Percentiles rank a stretch among this genome's conserved stretches.
phyloP scores from a whole-genome alignment of 2,888 invertebrate species.

The Sarcophaga subvicina region DNA sequence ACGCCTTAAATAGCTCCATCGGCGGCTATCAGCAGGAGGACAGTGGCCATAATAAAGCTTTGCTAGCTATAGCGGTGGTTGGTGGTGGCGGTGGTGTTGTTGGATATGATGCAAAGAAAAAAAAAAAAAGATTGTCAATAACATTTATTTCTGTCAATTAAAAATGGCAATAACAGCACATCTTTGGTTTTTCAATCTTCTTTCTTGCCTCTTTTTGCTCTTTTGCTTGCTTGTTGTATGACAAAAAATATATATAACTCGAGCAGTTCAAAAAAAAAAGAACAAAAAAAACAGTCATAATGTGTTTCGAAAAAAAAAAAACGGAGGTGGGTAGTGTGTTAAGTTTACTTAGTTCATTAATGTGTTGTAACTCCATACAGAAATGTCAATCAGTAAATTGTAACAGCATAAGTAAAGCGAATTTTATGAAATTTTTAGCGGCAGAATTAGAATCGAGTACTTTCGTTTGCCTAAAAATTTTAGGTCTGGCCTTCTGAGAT shows the following conservation, averaged over 20 bases:
- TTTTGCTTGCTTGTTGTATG: constrained; percentile 22
- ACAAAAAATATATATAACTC: constrained; percentile 43
- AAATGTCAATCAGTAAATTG: too few species aligned
- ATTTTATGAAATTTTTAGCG: too few species aligned
- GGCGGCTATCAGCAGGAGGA: constrained; percentile 11
- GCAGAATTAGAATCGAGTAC: too few species aligned
- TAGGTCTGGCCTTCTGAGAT: too few species aligned
- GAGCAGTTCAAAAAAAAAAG: constrained; percentile 33
- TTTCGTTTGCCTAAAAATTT: too few species aligned
- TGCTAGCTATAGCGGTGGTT: constrained; percentile 6
- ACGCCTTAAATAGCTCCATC: constrained; percentile 54
- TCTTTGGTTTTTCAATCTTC: constrained; percentile 11
- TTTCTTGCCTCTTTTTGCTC: neutral
- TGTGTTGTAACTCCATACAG: neutral
- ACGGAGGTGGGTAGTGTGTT: neutral
- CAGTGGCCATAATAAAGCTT: constrained; percentile 13
- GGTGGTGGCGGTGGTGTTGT: neutral
- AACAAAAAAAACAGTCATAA: neutral
- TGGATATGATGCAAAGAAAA: constrained; percentile 11
- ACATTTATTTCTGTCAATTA: constrained; percentile 73
- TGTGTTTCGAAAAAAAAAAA: too few species aligned
- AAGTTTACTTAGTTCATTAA: neutral
- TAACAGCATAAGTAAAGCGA: too few species aligned
- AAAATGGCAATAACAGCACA: constrained; percentile 69
- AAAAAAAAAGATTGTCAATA: constrained; percentile 70